Base-by-base conservation (phyloP, 2,888 invertebrate genomes). In the Euproctis similis region DNA sequence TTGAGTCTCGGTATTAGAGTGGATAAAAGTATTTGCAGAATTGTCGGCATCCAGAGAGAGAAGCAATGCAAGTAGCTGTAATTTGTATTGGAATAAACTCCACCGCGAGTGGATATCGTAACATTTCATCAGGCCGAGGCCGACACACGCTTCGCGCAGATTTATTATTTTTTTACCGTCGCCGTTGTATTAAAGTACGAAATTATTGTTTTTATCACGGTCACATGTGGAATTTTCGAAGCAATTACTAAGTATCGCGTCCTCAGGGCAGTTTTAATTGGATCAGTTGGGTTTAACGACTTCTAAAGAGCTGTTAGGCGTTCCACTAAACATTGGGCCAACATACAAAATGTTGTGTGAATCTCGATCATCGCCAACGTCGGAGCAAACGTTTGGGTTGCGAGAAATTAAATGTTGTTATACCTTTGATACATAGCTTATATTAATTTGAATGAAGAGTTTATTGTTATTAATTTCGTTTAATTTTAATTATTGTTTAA, bases 201-300 rank as follows among this genome's bases (percentile, higher is more conserved):
- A 82, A 84, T 84, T 80, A 84, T 84, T 82, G 82, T 84, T 81
- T 84, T 84, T 84, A 75, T 80, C 75, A 72, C 68, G 63, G n/a
- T n/a, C n/a, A 62, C 72, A 59, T 51, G 58, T 59, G 81, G 81
- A 73, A 84, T 84, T 81, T 76, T 77, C 66, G 68, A 75, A 68
- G 80, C 75, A 82, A 84, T 84, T 82, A 81, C 77, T 76, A 74
- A 76, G 74, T 73, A 74, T 72, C 62, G 68, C 71, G 66, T 50
- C 62, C 65, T n/a, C n/a, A n/a, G n/a, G n/a, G n/a, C n/a, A 53
- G 59, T 67, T 80, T 81, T 81, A 82, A 82, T 80, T 81, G 81
- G 80, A 75, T 70, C 77, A 76, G 61, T 64, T 54, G 59, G 62
- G 66, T 69, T 76, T 76, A 77, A 80, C 68, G 76, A 78, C 70